Evolutionary conservation across 2,888 invertebrate species (phyloP).

Genomic region (Drosophila bunnanda): DNA sequence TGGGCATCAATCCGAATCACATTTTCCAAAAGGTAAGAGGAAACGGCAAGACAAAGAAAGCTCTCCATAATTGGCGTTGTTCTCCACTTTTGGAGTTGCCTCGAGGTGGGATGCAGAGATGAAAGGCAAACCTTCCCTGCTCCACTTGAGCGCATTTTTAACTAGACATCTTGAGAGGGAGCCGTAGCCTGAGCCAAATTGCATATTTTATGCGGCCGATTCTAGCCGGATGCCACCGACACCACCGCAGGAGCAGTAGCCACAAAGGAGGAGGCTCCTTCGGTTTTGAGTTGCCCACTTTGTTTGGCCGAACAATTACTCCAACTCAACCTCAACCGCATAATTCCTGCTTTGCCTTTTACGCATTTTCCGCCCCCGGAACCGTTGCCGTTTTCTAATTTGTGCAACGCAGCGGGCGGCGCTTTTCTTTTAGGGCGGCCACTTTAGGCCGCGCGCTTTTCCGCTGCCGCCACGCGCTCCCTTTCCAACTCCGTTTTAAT

Average conservation of each 20-base stretch:
- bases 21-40: slow-evolving; percentile 87
- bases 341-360: slow-evolving; percentile 49
- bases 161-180: slow-evolving; percentile 41
- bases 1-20: slow-evolving; percentile 89
- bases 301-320: slow-evolving; percentile 67
- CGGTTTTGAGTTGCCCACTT: slow-evolving; percentile 53
- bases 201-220: slow-evolving; percentile 54
- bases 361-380: slow-evolving; percentile 45
- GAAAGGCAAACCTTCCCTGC: not conserved
- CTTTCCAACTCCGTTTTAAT: slow-evolving; percentile 64
- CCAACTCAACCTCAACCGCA: slow-evolving; percentile 15
- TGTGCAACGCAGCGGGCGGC: slow-evolving; percentile 46
- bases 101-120: not conserved
- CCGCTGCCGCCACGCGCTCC: slow-evolving; percentile 11
- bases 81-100: slow-evolving; percentile 10
- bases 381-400: slow-evolving; percentile 67
- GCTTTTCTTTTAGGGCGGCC: slow-evolving; percentile 33
- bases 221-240: slow-evolving; percentile 18
- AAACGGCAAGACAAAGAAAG: slow-evolving; percentile 8
- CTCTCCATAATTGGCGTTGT: slow-evolving; percentile 14
- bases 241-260: not conserved
- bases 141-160: slow-evolving; percentile 30
- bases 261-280: slow-evolving; percentile 20
- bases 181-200: slow-evolving; percentile 42
- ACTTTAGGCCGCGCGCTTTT: slow-evolving; percentile 60